A percentile compares a stretch with the other conserved stretches of the same genome.
These are phyloP conservation scores for Acrobasis consociella DNA, from an alignment of 2,888 invertebrate species.

Conservation along the genomic window DNA sequence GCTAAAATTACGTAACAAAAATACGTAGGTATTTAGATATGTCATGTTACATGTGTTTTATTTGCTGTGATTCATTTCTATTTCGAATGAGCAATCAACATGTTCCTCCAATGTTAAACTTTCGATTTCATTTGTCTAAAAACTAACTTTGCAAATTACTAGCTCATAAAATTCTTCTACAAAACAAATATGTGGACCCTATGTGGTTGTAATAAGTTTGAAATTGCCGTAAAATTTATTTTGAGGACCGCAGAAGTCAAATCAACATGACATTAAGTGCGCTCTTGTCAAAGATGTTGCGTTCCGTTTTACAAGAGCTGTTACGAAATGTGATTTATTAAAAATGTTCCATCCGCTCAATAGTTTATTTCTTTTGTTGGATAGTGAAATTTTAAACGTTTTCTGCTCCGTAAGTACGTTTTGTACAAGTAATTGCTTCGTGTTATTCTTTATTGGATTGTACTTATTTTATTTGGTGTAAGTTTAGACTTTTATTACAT, in stretches of 20 bases:
- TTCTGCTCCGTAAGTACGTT: slow-evolving; percentile 31
- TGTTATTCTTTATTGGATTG: slow-evolving; percentile 13
- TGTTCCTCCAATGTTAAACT: slow-evolving; percentile 45
- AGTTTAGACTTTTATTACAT: not conserved
- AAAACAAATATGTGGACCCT: slow-evolving; percentile 23
- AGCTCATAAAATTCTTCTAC: not conserved
- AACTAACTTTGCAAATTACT: slow-evolving; percentile 39
- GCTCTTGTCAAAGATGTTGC: slow-evolving; percentile 53
- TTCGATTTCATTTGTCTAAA: slow-evolving; percentile 61
- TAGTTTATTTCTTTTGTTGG: slow-evolving; percentile 27
- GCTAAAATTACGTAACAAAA: not conserved
- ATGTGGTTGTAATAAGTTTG: slow-evolving; percentile 30
- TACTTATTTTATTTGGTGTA: not conserved
- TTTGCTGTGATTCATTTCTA: slow-evolving; percentile 10
- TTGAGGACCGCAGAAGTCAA: slow-evolving; percentile 33
- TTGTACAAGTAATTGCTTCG: slow-evolving; percentile 20
- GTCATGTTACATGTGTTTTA: not conserved
- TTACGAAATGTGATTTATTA: slow-evolving; percentile 53
- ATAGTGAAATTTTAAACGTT: slow-evolving; percentile 37
- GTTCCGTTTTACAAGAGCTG: slow-evolving; percentile 46
- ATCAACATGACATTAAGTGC: slow-evolving; percentile 56
- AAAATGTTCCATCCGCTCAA: slow-evolving; percentile 37
- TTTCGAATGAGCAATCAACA: slow-evolving; percentile 33
- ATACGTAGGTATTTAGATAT: not conserved
- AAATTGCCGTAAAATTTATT: slow-evolving; percentile 25